Conservation (phyloP, 2,888 invertebrate genomes). For the Euplexia lucipara region DNA sequence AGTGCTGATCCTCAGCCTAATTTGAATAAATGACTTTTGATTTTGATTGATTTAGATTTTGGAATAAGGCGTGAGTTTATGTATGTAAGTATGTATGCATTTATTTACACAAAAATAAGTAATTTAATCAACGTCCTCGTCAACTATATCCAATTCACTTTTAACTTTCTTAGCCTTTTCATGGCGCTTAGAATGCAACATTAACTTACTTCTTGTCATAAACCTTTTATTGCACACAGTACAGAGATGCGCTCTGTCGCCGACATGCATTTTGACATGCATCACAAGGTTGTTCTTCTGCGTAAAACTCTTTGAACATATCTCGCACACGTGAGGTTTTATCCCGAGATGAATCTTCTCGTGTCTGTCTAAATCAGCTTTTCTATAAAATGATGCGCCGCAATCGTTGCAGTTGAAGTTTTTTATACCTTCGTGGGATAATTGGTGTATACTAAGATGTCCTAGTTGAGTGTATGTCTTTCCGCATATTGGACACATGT, state of each 20-base stretch:
- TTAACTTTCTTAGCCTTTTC: constrained; percentile 78
- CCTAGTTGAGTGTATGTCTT: constrained; percentile 85
- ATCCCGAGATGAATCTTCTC: constrained; percentile 83
- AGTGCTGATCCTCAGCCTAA: too few relatives aligned
- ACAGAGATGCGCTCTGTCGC: constrained; percentile 79
- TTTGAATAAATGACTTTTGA: too few relatives aligned
- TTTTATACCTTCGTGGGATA: constrained; percentile 82
- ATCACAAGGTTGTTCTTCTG: constrained; percentile 85
- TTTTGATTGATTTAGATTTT: too few relatives aligned
- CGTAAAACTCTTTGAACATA: constrained; percentile 82
- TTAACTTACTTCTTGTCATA: constrained; percentile 79
- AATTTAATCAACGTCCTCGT: constrained; percentile 33
- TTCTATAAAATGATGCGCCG: constrained; percentile 81
- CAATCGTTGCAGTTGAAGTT: constrained; percentile 82
- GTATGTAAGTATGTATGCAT: too few relatives aligned
- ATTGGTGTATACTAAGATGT: constrained; percentile 80
- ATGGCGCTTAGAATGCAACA: constrained; percentile 78
- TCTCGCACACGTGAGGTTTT: constrained; percentile 81
- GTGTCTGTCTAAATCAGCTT: constrained; percentile 83
- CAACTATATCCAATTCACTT: constrained; percentile 47
- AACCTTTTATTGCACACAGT: constrained; percentile 78
- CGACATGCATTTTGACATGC: constrained; percentile 83
- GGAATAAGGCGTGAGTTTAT: too few relatives aligned
- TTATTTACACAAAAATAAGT: too few relatives aligned
- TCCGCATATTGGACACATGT: constrained; percentile 85